Conservation (phyloP, 2,797 vertebrate genomes). For the Sebastes steindachneri region DNA sequence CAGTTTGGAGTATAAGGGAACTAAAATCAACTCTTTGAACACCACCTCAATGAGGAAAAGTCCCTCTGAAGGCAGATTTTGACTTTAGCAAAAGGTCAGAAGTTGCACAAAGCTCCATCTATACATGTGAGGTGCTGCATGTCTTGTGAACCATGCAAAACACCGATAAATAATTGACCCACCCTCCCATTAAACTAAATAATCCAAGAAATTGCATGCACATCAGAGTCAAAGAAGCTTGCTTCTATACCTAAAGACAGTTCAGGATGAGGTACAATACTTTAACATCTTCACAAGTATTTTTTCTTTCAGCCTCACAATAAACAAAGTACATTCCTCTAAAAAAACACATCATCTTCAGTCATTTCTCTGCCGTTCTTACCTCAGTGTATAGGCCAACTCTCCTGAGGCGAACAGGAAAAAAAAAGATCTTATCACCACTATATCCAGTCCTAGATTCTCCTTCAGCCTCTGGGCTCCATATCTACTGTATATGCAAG, state of each 20-base stretch:
- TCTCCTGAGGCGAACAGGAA: slow-evolving; percentile 37
- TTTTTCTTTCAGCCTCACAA: neutral
- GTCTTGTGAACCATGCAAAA: slow-evolving; percentile 10
- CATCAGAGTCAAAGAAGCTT: neutral
- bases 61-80: neutral
- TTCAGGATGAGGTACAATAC: neutral
- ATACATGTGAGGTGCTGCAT: neutral
- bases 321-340: slow-evolving; percentile 7
- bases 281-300: neutral
- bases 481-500: slow-evolving; percentile 51
- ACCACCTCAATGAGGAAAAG: neutral
- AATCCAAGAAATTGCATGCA: neutral
- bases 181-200: neutral
- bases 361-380: slow-evolving; percentile 56
- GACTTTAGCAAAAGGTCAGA: neutral
- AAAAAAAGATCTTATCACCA: slow-evolving; percentile 41
- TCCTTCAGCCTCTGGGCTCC: slow-evolving; percentile 61
- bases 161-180: neutral
- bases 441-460: slow-evolving; percentile 61
- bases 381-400: slow-evolving; percentile 63
- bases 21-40: slow-evolving; percentile 12
- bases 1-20: neutral
- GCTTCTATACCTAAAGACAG: neutral
- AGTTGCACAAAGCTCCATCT: neutral
- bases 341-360: slow-evolving; percentile 7